Conservation (phyloP, 2,888 invertebrate species). For the Thera obeliscata region DNA sequence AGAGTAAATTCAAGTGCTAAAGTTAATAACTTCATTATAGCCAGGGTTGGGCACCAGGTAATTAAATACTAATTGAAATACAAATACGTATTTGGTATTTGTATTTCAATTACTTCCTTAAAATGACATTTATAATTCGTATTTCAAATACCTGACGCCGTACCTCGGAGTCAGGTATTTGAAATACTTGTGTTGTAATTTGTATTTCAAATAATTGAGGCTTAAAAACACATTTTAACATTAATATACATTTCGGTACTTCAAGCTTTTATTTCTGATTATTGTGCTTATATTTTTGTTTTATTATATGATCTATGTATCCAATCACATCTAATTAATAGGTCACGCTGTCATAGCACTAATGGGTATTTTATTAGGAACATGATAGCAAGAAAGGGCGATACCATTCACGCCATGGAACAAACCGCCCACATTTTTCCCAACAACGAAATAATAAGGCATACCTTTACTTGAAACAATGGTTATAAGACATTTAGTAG, state of each 20-base stretch:
- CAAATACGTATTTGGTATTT: no score
- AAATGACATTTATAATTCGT: no score
- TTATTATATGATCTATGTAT: neutral
- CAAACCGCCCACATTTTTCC: conserved; percentile 27
- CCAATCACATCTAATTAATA: conserved; percentile 28
- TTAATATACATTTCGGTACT: no score
- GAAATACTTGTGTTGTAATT: no score
- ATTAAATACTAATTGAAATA: no score
- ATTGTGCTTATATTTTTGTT: neutral
- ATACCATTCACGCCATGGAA: conserved; percentile 28
- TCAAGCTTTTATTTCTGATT: no score
- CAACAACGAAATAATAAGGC: conserved; percentile 6
- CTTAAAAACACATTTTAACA: no score
- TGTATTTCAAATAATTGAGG: no score
- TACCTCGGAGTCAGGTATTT: no score
- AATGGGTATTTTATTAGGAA: conserved; percentile 57
- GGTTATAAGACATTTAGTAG: no score
- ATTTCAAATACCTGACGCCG: no score
- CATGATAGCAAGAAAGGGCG: conserved; percentile 48
- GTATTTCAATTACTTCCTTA: no score
- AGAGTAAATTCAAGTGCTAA: neutral
- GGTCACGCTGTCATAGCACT: conserved; percentile 27
- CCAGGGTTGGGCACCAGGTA: neutral
- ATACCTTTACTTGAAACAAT: neutral
- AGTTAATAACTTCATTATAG: neutral